These are phyloP conservation scores for Spisula solida DNA, from an alignment of 2,888 invertebrate species.

Conservation along the genomic window DNA sequence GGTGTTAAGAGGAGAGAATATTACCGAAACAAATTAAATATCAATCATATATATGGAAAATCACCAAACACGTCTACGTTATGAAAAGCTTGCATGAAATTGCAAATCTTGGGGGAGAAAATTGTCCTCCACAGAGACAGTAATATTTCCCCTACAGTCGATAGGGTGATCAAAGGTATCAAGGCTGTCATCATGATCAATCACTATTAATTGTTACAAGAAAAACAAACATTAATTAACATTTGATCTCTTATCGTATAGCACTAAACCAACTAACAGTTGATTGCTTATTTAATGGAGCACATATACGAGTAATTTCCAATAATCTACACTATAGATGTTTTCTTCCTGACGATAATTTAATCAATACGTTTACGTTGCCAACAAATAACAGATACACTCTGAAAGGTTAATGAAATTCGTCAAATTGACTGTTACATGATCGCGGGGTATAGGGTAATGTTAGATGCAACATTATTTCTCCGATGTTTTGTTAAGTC, in stretches of 20 bases:
- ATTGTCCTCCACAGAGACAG: not conserved
- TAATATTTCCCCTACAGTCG: too few relatives aligned
- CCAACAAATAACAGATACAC: not conserved
- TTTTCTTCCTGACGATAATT: not conserved
- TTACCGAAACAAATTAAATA: not conserved
- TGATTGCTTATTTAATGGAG: conserved; percentile 15
- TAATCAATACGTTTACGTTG: conserved; percentile 11
- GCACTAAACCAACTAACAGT: not conserved
- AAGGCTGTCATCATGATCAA: not conserved
- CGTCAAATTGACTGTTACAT: not conserved
- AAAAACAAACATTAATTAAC: not conserved
- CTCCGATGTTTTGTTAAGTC: too few relatives aligned
- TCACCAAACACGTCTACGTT: not conserved
- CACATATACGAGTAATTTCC: not conserved
- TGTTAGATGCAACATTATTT: too few relatives aligned
- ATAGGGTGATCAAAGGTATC: not conserved
- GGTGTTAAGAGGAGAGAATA: not conserved
- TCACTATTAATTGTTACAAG: not conserved
- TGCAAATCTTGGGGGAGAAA: not conserved
- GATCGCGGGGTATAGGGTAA: not conserved
- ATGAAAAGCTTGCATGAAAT: not conserved
- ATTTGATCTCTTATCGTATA: not conserved
- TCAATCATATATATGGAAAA: not conserved
- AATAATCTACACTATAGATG: not conserved
- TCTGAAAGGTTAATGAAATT: not conserved